A percentile compares a stretch with the other conserved stretches of the same genome.
These are phyloP conservation scores for Paralinhomoeus sp. DNA, from an alignment of 2,888 invertebrate species.

Conservation along the genomic window DNA sequence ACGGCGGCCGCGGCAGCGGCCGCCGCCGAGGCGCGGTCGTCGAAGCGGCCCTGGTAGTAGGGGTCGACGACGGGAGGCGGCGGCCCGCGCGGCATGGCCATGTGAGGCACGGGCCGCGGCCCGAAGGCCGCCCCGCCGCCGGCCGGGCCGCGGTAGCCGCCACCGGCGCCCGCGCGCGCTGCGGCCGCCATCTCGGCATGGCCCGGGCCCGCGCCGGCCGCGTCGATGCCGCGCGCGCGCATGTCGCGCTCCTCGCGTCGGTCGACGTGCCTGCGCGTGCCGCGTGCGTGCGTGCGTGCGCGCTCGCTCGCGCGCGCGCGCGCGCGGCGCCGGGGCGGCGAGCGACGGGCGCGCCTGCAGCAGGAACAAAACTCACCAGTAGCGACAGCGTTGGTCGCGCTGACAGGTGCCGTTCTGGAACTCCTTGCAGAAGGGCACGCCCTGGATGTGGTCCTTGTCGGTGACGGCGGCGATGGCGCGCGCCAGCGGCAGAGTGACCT, in stretches of 20 bases:
- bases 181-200: no score
- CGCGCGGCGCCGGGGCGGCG: no score
- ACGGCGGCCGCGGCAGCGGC: slow-evolving; percentile 4
- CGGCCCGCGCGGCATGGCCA: neutral
- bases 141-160: neutral
- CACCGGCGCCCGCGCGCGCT: no score
- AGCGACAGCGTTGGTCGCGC: slow-evolving; percentile 18
- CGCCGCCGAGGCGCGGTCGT: slow-evolving; percentile 5
- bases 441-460: slow-evolving; percentile 19
- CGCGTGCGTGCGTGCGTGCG: no score
- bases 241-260: slow-evolving; percentile 8
- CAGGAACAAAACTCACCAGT: neutral
- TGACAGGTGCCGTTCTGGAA: slow-evolving; percentile 19
- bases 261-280: slow-evolving; percentile 15
- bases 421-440: slow-evolving; percentile 24
- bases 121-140: slow-evolving; percentile 1
- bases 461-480: slow-evolving; percentile 26
- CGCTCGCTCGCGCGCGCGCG: neutral
- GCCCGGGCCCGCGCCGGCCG: slow-evolving; percentile 13
- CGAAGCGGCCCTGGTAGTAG: slow-evolving; percentile 5
- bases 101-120: slow-evolving; percentile 2
- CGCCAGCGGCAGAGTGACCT: slow-evolving; percentile 40
- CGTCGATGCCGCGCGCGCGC: slow-evolving; percentile 13
- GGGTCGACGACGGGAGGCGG: slow-evolving; percentile 7
- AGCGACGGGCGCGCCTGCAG: neutral